These are phyloP conservation scores for Microtus richardsoni DNA, from an alignment of 2,113 vertebrate species.

Conservation along the genomic window DNA sequence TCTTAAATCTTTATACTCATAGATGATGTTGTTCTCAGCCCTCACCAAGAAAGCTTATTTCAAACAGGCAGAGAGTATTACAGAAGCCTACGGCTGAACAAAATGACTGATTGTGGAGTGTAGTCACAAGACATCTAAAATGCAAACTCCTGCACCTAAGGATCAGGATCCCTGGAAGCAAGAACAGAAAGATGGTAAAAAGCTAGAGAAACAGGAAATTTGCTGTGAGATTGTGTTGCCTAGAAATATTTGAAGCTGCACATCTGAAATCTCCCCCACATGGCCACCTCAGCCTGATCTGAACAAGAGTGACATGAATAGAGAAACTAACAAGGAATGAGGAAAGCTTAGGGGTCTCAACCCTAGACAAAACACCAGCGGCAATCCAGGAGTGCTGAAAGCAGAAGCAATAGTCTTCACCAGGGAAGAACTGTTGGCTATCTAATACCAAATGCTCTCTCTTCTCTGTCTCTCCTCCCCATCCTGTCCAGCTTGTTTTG, in stretches of 20 bases:
- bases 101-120: background rate
- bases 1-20: background rate
- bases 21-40: background rate
- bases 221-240: background rate
- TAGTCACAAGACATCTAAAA: background rate
- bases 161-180: background rate
- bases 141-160: background rate
- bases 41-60: background rate
- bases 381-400: background rate
- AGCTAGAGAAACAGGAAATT: background rate
- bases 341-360: background rate
- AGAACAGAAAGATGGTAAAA: background rate
- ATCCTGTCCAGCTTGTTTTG: background rate
- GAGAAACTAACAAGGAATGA: background rate
- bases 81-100: background rate
- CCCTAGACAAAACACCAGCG: background rate
- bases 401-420: background rate
- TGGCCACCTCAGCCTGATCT: background rate
- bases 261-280: background rate
- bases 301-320: background rate
- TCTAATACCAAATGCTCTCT: background rate
- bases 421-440: background rate
- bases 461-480: background rate
- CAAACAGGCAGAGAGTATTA: background rate
- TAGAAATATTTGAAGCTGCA: background rate